Conservation (phyloP, 2,888 invertebrate genomes). For the Xylota sylvarum region DNA sequence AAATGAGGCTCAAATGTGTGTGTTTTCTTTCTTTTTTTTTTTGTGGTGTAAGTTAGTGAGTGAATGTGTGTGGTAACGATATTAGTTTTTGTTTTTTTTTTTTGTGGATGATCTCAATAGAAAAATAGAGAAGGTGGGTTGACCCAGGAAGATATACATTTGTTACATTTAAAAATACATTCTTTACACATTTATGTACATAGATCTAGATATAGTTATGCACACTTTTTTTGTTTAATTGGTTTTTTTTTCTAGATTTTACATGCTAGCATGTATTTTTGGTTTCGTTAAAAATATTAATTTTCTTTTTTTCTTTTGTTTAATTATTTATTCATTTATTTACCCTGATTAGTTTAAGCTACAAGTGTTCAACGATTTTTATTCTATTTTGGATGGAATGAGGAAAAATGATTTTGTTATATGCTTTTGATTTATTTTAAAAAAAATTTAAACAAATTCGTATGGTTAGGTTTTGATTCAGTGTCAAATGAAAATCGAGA, state of each 20-base stretch:
- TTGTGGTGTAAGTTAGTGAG: conserved; percentile 32
- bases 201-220: conserved; percentile 59
- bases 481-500: conserved; percentile 6
- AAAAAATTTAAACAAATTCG: conserved; percentile 12
- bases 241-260: conserved; percentile 25
- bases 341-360: conserved; percentile 77
- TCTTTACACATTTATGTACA: conserved; percentile 74
- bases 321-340: conserved; percentile 49
- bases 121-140: conserved; percentile 85
- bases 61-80: conserved; percentile 49
- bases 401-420: conserved; percentile 47
- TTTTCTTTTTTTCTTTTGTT: conserved; percentile 41
- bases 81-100: conserved; percentile 20
- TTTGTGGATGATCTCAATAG: conserved; percentile 79
- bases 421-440: conserved; percentile 9
- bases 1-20: conserved; percentile 81
- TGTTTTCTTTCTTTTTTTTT: conserved; percentile 54
- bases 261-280: conserved; percentile 38
- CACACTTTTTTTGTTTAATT: conserved; percentile 49
- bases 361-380: conserved; percentile 66
- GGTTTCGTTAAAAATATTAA: conserved; percentile 66
- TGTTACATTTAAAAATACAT: conserved; percentile 76
- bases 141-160: conserved; percentile 82
- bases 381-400: conserved; percentile 72
- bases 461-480: conserved; percentile 2